Percentiles rank a stretch among this genome's conserved stretches.
Conservation (phyloP, 2,113 vertebrate species). For the Numida meleagris region DNA sequence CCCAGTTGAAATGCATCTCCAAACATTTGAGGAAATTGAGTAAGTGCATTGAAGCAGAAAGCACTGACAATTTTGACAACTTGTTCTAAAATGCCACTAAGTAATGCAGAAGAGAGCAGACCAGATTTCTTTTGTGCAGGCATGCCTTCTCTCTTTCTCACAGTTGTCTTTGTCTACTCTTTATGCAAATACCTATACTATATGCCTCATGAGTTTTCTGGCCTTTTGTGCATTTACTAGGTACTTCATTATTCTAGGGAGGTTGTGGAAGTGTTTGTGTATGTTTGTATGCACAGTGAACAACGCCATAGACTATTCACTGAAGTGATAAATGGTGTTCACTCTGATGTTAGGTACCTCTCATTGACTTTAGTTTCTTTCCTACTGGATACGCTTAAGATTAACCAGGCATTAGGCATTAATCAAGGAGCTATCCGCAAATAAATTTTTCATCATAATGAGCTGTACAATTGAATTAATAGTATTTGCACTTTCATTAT, state of each 20-base stretch:
- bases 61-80: neutral
- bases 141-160: conserved; percentile 38
- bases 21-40: neutral
- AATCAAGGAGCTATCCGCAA: conserved; percentile 71
- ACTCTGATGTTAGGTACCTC: conserved; percentile 46
- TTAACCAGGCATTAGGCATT: conserved; percentile 73
- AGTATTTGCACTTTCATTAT: conserved; percentile 50
- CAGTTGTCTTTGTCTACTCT: conserved; percentile 41
- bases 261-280: conserved; percentile 37
- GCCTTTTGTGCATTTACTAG: neutral
- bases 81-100: neutral
- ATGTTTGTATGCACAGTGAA: conserved; percentile 37
- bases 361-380: conserved; percentile 64
- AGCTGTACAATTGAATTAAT: conserved; percentile 71
- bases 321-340: conserved; percentile 63
- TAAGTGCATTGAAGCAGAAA: neutral
- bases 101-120: neutral
- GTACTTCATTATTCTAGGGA: conserved; percentile 44
- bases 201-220: conserved; percentile 27
- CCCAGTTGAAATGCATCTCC: neutral
- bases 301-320: conserved; percentile 41
- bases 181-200: conserved; percentile 39
- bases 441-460: conserved; percentile 76
- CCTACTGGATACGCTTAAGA: conserved; percentile 67
- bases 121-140: conserved; percentile 13